Base-by-base conservation (phyloP, 2,888 invertebrate genomes). In the Anarsia innoxiella region DNA sequence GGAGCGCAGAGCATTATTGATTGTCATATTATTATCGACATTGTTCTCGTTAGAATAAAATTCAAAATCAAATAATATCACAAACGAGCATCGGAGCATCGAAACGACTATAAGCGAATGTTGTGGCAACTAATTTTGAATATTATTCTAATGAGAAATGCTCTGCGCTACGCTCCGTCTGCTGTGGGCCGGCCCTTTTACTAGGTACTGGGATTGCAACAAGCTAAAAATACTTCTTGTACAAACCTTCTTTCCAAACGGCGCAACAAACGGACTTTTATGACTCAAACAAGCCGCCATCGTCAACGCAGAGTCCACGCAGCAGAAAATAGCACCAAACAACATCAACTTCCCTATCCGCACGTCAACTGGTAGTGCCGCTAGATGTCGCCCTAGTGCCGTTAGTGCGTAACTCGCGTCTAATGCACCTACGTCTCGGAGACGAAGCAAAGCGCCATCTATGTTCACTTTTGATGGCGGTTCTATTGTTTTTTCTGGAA, bases 291-390 rank as follows among this genome's bases (percentile, higher is more conserved):
- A 92, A 1, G 94, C 93, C 0, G 94, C 96, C 64, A 98, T 94
- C 2, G 96, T 97, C 1, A 97, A 82, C 0, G 96, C 92, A 0
- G 97, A 95, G 76, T 97, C 95, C 19, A 97, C 87, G 65, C 97
- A 97, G 50, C 93, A 92, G 66, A 98, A 93, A 43, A 97, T 94
- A 8, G 97, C 93, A 0, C 97, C 95, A 56, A 94, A 94, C 4
- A 98, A 71, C 86, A 98, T 93, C 46, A 97, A 87, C 63, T 97
- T 96, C n/a, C 96, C 96, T 51, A 96, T 92, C 50, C 94, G 87
- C 2, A 93, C 93, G 61, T 97, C 97, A 0, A 98, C 93, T 0
- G 97, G 97, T 39, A 98, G 70, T 0, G 93, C 91, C 0, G 96
- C 92, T 35, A 97, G 82, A 70, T 97, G 95, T 46, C 92, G 91